Base-by-base conservation (phyloP, 1,140 invertebrate species). In the Phortica variegata region DNA sequence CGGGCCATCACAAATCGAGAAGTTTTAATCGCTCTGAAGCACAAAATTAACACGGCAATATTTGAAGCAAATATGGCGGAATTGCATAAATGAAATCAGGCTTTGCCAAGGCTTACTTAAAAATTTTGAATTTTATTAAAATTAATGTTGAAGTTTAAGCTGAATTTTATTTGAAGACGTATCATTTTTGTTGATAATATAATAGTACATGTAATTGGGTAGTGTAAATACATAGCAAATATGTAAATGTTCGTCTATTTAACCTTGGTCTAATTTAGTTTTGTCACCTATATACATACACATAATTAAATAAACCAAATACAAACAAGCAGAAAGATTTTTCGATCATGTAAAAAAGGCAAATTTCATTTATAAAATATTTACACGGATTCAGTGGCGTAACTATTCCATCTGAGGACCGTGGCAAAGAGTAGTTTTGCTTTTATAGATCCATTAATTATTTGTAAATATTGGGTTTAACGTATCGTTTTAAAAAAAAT, bases 41-140 rank as follows among this genome's bases (percentile, higher is more conserved):
- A 75, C 49, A 74, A 74, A 44, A 75, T 75, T n/a, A 75, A 75
- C 37, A 75, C 69, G 9, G 72, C 69, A n/a, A 72, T 75, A 3
- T 75, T 73, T 32, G 72, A 75, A 41, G 72, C 72, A 15, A 75
- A 62, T 52, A 75, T 75, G 72, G 58, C 69, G 12, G 69, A 75
- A 31, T 23, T 75, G 23, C 72, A 70, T 19, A 75, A 75, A 52
- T 73, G 52, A 61, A 53, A 45, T 15, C 33, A n/a, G n/a, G n/a
- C n/a, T n/a, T n/a, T 5, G 33, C 12, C 33, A 23, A 38, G 1
- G 42, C 23, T 18, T 15, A 26, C 9, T 43, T 21, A 13, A 32
- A 39, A 23, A 17, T 43, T 29, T 47, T 49, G 5, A 40, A 47
- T 43, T 20, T 51, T n/a, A n/a, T n/a, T n/a, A n/a, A 43, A 50